Conservation (phyloP, 2,888 invertebrate genomes). For the Philaethria dido region DNA sequence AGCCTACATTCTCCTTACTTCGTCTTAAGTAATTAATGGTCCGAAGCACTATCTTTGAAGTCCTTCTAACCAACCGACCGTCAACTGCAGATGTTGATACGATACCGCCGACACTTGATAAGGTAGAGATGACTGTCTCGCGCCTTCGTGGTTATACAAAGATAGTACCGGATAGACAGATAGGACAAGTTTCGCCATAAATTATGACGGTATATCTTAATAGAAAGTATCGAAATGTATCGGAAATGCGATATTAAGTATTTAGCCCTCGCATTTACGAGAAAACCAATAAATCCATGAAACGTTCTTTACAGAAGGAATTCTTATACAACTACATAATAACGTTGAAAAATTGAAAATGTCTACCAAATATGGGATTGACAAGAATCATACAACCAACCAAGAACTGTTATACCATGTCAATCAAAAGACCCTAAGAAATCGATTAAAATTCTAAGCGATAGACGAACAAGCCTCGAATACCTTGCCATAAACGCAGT, state of each 20-base stretch:
- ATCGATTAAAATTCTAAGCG: constrained; percentile 44
- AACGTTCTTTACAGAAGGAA: not conserved
- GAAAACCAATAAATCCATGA: not conserved
- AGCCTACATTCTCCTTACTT: constrained; percentile 21
- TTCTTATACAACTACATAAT: not conserved
- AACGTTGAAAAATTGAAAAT: not conserved
- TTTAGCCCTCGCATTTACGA: not conserved
- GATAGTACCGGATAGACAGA: constrained; percentile 30
- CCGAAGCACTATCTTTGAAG: constrained; percentile 35
- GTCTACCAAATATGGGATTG: not conserved
- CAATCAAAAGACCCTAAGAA: constrained; percentile 40
- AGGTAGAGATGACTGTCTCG: constrained; percentile 37
- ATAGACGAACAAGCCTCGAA: constrained; percentile 38
- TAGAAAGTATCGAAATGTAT: not conserved
- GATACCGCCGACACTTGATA: constrained; percentile 38
- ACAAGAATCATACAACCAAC: constrained; percentile 22
- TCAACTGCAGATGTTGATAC: constrained; percentile 36
- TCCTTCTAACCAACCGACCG: constrained; percentile 31
- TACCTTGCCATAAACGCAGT: constrained; percentile 38
- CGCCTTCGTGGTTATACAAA: constrained; percentile 26
- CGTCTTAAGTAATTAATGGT: constrained; percentile 38
- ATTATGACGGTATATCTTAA: constrained; percentile 20
- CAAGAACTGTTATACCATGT: constrained; percentile 39
- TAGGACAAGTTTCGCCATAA: constrained; percentile 22
- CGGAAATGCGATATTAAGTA: not conserved